Conservation (phyloP, 2,797 vertebrate species). For the Bufotes viridis region DNA sequence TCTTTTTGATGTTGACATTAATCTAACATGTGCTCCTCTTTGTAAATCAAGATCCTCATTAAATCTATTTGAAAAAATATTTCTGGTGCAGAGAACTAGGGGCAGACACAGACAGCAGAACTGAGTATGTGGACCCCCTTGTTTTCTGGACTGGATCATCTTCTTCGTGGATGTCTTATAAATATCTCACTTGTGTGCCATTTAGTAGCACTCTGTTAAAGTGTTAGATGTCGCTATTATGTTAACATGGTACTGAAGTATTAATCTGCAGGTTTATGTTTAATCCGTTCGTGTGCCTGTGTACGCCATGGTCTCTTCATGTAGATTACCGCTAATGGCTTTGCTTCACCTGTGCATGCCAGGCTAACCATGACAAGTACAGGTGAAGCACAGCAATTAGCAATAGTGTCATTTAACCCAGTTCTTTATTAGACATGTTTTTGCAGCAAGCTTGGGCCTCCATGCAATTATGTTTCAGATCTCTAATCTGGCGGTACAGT, state of each 20-base stretch:
- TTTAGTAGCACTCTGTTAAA: background rate
- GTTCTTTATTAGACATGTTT: no score
- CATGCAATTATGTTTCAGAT: no score
- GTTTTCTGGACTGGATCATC: background rate
- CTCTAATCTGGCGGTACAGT: no score
- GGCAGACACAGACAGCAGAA: background rate
- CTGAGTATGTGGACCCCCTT: background rate
- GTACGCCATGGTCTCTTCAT: no score
- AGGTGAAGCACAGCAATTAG: no score
- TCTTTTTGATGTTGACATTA: slow-evolving; percentile 58
- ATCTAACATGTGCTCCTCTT: slow-evolving; percentile 37
- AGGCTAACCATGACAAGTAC: no score
- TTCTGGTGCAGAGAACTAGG: background rate
- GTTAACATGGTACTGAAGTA: background rate
- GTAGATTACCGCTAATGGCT: no score
- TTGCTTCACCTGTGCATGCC: no score
- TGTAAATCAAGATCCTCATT: slow-evolving; percentile 15
- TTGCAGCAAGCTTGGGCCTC: no score
- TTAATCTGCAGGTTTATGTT: background rate
- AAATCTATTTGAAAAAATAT: slow-evolving; percentile 4
- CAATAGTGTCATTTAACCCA: no score
- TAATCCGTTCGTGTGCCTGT: background rate
- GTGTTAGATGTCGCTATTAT: background rate
- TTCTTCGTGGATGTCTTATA: background rate
- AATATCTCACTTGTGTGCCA: background rate